Evolutionary conservation across 2,113 vertebrate species (phyloP).

Genomic region (Panthera uncia): DNA sequence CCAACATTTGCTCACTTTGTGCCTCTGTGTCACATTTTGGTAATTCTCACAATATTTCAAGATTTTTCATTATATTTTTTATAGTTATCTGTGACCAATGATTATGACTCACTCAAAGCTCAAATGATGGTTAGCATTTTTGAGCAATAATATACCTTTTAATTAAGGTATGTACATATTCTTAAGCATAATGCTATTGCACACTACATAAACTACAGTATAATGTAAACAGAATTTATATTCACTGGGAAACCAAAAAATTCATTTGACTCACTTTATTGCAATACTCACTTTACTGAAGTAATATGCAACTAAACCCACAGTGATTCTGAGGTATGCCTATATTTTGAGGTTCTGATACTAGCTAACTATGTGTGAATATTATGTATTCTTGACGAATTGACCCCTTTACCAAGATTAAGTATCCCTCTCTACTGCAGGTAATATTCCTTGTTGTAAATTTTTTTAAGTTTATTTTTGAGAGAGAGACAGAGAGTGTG

Average conservation of each 20-base stretch:
- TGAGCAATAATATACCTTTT: background rate
- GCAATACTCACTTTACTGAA: background rate
- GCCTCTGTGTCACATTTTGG: background rate
- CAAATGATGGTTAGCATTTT: background rate
- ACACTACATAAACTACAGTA: background rate
- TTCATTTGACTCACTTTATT: background rate
- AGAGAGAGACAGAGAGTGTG: no score
- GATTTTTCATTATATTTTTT: background rate
- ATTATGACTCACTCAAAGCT: background rate
- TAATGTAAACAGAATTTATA: background rate
- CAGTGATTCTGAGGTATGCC: background rate
- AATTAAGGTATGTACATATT: background rate
- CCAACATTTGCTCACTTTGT: background rate
- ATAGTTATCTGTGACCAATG: background rate
- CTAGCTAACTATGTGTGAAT: background rate
- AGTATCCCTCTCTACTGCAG: background rate
- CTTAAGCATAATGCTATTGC: background rate
- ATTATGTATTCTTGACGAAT: background rate
- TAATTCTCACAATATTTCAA: background rate
- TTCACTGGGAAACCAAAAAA: background rate
- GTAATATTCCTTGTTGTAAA: background rate
- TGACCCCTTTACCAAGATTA: background rate
- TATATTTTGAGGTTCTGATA: background rate
- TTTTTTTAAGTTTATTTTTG: no score
- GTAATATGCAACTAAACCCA: background rate